A percentile compares a stretch with the other conserved stretches of the same genome.
Conservation (phyloP, 1,140 invertebrate genomes). For the Drosophila neocordata region DNA sequence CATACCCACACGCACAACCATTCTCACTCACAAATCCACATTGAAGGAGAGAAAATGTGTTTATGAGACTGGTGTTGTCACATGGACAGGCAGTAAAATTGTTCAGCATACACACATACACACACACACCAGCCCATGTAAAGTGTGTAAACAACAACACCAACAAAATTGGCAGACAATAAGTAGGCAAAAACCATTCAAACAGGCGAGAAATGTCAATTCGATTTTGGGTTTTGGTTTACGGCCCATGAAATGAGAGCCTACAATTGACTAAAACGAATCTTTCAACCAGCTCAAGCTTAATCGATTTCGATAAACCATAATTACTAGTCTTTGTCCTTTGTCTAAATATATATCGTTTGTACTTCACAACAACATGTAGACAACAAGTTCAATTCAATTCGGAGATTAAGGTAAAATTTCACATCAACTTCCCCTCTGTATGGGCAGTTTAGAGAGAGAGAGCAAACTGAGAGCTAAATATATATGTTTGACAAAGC, state of each 20-base stretch:
- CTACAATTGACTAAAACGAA: constrained; percentile 4
- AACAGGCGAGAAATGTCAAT: constrained; percentile 10
- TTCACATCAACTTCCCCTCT: no score
- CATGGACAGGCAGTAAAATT: constrained; percentile 9
- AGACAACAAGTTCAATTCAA: no score
- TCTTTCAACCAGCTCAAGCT: not conserved
- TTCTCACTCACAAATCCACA: not conserved
- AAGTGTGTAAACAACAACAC: constrained; percentile 18
- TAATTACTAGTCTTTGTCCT: not conserved
- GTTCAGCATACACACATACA: not conserved
- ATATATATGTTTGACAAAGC: no score
- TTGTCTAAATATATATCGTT: no score
- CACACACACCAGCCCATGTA: constrained; percentile 3
- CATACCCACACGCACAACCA: not conserved
- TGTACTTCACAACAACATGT: no score
- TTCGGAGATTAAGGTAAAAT: no score
- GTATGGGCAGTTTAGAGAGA: no score
- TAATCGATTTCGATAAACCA: not conserved
- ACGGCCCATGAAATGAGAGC: constrained; percentile 10
- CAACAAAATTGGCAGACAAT: constrained; percentile 18
- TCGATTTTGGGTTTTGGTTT: constrained; percentile 9
- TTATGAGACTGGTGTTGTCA: constrained; percentile 9
- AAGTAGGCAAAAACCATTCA: constrained; percentile 12
- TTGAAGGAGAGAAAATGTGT: not conserved
- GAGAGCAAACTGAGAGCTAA: no score